Evolutionary conservation across 2,113 vertebrate genomes (phyloP).

Genomic region (Crypturellus undulatus): DNA sequence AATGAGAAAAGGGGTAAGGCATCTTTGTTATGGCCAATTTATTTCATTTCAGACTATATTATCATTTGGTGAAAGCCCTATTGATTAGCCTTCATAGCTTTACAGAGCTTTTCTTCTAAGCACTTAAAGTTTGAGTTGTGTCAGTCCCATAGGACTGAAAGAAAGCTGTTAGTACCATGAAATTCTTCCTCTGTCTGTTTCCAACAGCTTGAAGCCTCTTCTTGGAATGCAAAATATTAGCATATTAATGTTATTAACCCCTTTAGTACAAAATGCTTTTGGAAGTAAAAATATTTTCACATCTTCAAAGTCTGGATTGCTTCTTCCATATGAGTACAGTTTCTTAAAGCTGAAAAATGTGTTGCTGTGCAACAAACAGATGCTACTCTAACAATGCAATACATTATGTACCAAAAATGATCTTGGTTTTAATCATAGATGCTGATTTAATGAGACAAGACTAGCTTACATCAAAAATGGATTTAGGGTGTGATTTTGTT

Average conservation of each 20-base stretch:
- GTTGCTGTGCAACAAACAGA: constrained; percentile 97
- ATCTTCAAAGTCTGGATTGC: constrained; percentile 72
- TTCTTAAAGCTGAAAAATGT: constrained; percentile 97
- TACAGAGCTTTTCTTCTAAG: constrained; percentile 59
- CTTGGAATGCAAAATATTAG: constrained; percentile 63
- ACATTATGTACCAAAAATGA: constrained; percentile 97
- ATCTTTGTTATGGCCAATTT: constrained; percentile 68
- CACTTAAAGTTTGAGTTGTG: constrained; percentile 72
- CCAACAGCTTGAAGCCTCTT: constrained; percentile 60
- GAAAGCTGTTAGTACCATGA: constrained; percentile 60
- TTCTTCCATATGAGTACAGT: constrained; percentile 90
- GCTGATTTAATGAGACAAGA: constrained; percentile 97
- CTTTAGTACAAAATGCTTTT: constrained; percentile 62
- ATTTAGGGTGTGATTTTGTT: constrained; percentile 95
- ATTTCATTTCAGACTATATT: constrained; percentile 69
- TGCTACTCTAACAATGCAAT: constrained; percentile 96
- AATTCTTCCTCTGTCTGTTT: constrained; percentile 64
- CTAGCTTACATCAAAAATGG: constrained; percentile 94
- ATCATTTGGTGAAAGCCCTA: constrained; percentile 67
- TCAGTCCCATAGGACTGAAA: constrained; percentile 50
- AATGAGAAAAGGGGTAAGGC: constrained; percentile 44
- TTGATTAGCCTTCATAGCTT: constrained; percentile 73
- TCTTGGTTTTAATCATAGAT: constrained; percentile 97
- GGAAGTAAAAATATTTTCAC: constrained; percentile 67
- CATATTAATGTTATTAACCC: constrained; percentile 69